These are phyloP conservation scores for Nothocercus nigrocapillus DNA, from an alignment of 2,113 vertebrate species.

Conservation along the genomic window DNA sequence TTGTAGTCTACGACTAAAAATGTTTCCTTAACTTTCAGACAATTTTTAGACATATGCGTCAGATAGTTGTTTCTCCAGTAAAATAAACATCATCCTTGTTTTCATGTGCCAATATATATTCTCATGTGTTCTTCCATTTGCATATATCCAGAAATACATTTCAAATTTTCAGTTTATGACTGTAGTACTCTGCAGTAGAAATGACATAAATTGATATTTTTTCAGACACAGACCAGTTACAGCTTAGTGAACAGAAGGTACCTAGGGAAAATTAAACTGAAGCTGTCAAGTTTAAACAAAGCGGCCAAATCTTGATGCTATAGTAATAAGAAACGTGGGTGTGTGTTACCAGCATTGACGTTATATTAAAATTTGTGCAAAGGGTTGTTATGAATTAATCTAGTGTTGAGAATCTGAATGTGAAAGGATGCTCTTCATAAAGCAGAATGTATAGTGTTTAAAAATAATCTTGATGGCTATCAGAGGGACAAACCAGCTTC, in stretches of 20 bases:
- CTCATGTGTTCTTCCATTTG: background rate
- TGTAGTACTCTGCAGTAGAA: background rate
- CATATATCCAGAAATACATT: background rate
- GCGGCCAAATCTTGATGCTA: background rate
- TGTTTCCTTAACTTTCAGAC: background rate
- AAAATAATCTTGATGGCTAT: background rate
- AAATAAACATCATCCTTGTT: background rate
- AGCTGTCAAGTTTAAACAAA: slow-evolving; percentile 12
- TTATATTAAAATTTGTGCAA: background rate
- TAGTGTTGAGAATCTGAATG: background rate
- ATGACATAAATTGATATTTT: slow-evolving; percentile 20
- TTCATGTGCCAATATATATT: background rate
- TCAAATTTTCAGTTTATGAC: background rate
- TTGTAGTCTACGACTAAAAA: background rate
- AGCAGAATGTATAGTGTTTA: background rate
- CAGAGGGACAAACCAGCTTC: background rate
- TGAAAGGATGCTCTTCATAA: background rate
- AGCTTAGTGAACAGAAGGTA: slow-evolving; percentile 13
- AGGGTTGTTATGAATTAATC: background rate
- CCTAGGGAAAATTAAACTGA: background rate
- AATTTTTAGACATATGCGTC: background rate
- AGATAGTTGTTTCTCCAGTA: background rate
- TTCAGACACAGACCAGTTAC: background rate
- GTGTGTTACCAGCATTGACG: background rate
- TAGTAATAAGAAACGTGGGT: background rate